A percentile compares a stretch with the other conserved stretches of the same genome.
Conservation (phyloP, 2,888 invertebrate species). For the Yponomeuta sedellus region DNA sequence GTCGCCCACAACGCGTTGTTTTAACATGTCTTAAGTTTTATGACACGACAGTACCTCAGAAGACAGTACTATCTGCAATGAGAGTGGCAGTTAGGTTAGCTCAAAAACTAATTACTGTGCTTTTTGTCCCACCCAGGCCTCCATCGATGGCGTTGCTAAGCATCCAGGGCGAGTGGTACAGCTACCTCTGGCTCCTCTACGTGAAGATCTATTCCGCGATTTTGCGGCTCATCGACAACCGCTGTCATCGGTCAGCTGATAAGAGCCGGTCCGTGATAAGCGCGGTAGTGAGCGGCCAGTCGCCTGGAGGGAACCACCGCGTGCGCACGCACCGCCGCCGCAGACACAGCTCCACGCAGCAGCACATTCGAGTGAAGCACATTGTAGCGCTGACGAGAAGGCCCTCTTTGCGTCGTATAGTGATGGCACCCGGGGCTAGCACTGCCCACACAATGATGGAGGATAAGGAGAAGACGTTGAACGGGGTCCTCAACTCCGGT, state of each 20-base stretch:
- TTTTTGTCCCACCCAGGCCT: constrained; percentile 47
- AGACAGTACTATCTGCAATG: neutral
- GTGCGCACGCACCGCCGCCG: constrained; percentile 65
- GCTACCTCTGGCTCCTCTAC: constrained; percentile 62
- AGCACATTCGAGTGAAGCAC: constrained; percentile 55
- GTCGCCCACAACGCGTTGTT: too few relatives aligned
- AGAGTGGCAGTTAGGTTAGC: constrained; percentile 41
- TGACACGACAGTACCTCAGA: neutral
- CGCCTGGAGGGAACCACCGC: constrained; percentile 60
- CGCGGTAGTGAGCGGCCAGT: constrained; percentile 57
- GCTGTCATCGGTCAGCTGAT: constrained; percentile 62
- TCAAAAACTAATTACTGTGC: neutral
- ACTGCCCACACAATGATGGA: constrained; percentile 74
- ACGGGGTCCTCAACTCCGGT: constrained; percentile 52
- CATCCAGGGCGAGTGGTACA: constrained; percentile 60
- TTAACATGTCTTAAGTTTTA: too few relatives aligned
- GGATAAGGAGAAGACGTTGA: constrained; percentile 68
- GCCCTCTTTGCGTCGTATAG: constrained; percentile 64
- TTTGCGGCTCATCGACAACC: constrained; percentile 67
- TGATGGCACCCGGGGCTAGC: constrained; percentile 76
- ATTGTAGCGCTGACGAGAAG: constrained; percentile 62
- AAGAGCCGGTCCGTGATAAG: constrained; percentile 69
- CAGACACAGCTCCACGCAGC: constrained; percentile 40
- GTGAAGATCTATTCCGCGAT: constrained; percentile 64
- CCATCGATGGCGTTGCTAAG: constrained; percentile 67